phyloP scores from a whole-genome alignment of 2,888 invertebrate species.

The Andricus quercusramuli region DNA sequence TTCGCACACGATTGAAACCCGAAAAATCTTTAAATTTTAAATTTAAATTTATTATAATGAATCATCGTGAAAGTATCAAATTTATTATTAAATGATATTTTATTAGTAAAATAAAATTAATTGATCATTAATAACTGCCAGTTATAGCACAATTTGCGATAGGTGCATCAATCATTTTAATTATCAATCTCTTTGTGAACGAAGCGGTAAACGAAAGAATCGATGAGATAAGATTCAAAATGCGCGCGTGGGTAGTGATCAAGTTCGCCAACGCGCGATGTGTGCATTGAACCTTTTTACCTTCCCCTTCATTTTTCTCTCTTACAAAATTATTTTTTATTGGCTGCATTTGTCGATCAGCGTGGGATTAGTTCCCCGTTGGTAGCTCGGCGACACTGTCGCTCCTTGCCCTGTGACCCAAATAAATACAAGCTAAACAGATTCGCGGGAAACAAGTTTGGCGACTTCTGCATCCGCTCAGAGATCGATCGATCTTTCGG shows the following conservation, averaged over 20 bases:
- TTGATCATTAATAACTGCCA: too few relatives aligned
- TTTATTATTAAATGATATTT: too few relatives aligned
- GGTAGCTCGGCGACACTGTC: slow-evolving; percentile 28
- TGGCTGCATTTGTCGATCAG: slow-evolving; percentile 53
- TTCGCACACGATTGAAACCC: too few relatives aligned
- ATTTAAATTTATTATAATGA: too few relatives aligned
- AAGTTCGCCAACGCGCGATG: slow-evolving; percentile 58
- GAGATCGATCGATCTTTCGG: slow-evolving; percentile 27
- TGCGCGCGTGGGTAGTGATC: slow-evolving; percentile 61
- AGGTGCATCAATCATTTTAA: not conserved
- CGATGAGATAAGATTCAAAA: slow-evolving; percentile 64
- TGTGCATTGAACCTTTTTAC: slow-evolving; percentile 41
- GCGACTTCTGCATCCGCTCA: slow-evolving; percentile 49
- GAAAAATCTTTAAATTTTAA: too few relatives aligned
- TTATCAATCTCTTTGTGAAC: not conserved
- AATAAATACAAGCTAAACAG: slow-evolving; percentile 50
- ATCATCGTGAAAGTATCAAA: too few relatives aligned
- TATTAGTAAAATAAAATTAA: too few relatives aligned
- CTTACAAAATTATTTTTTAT: slow-evolving; percentile 48
- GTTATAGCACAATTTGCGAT: too few relatives aligned
- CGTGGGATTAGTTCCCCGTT: slow-evolving; percentile 54
- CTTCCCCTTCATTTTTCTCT: slow-evolving; percentile 48
- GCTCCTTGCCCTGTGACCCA: slow-evolving; percentile 58
- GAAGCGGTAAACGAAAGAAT: slow-evolving; percentile 58
- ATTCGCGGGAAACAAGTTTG: slow-evolving; percentile 53